Evolutionary conservation across 2,113 vertebrate genomes (phyloP).

Genomic region (Apodemus sylvaticus): DNA sequence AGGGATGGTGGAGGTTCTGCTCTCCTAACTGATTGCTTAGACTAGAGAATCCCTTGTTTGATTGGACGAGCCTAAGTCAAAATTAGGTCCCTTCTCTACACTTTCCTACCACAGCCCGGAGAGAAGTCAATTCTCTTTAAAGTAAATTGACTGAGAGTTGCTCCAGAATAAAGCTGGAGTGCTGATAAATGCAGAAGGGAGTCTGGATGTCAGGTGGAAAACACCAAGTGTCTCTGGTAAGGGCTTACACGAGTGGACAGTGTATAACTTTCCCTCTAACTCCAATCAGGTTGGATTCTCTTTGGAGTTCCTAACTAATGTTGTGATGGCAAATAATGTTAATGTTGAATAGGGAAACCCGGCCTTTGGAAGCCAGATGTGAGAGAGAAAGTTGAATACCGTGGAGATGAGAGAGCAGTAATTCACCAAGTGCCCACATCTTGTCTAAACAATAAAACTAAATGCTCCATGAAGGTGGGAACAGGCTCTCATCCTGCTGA

Average conservation of each 20-base stretch:
- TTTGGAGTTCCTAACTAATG: constrained; percentile 17
- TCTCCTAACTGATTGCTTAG: not conserved
- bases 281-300: not conserved
- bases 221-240: not conserved
- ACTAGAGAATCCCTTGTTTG: not conserved
- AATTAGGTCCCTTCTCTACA: not conserved
- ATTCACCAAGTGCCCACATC: not conserved
- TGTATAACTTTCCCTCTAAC: not conserved
- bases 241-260: not conserved
- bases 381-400: not conserved
- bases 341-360: not conserved
- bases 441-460: not conserved
- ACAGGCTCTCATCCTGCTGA: not conserved
- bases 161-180: not conserved
- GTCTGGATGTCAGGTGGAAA: not conserved
- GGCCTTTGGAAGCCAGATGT: not conserved
- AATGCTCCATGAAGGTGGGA: not conserved
- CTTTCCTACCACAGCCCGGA: not conserved
- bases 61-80: not conserved
- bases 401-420: not conserved
- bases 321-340: not conserved
- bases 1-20: not conserved
- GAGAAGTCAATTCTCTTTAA: not conserved
- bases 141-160: not conserved
- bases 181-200: not conserved